Conservation (phyloP, 2,888 invertebrate species). For the Macaria liturata region DNA sequence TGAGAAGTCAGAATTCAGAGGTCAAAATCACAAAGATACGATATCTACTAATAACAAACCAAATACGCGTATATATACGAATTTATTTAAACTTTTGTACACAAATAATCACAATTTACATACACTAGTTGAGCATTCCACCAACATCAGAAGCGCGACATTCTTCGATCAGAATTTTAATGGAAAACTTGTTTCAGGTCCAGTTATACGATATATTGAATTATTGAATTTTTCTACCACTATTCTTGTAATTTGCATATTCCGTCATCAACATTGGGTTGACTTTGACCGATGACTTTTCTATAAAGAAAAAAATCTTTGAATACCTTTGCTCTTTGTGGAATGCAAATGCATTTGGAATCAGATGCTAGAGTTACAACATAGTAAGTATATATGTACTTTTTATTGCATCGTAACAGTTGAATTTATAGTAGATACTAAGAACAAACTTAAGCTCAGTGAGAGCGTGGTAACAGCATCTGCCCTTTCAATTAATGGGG, state of each 20-base stretch:
- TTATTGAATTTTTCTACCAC: constrained; percentile 2
- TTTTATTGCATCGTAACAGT: no score
- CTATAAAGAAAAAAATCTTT: neutral
- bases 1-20: no score
- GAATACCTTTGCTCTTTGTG: no score
- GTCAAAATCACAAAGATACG: no score
- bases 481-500: constrained; percentile 14
- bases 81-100: no score
- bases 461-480: neutral
- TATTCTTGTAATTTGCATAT: constrained; percentile 11
- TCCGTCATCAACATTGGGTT: constrained; percentile 3
- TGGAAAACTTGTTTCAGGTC: constrained; percentile 16
- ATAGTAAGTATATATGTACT: neutral
- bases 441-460: neutral
- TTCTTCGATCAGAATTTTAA: constrained; percentile 19
- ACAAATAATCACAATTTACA: constrained; percentile 8
- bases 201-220: constrained; percentile 15
- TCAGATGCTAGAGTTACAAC: constrained; percentile 1
- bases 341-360: no score
- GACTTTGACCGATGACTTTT: constrained; percentile 10
- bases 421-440: no score
- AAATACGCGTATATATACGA: no score
- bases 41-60: no score
- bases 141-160: constrained; percentile 13
- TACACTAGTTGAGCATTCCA: constrained; percentile 9